phyloP scores from a whole-genome alignment of 2,113 vertebrate genomes.

The Caloenas nicobarica region DNA sequence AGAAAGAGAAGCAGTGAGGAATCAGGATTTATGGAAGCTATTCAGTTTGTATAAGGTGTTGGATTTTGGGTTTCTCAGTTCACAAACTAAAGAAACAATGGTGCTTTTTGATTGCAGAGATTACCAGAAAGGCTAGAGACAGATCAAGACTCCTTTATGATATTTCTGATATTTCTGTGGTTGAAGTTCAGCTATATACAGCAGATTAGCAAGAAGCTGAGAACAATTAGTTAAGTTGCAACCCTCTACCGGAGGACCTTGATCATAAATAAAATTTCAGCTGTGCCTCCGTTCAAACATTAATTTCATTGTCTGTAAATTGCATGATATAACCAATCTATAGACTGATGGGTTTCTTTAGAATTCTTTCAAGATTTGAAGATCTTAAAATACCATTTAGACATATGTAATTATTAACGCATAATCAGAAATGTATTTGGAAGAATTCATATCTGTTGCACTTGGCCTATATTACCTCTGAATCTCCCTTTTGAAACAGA shows the following conservation, averaged over 20 bases:
- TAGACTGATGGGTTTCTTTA: not conserved
- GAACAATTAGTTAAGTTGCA: not conserved
- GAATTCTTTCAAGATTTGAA: not conserved
- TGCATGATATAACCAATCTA: not conserved
- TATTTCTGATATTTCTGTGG: not conserved
- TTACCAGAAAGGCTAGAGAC: not conserved
- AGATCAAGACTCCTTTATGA: not conserved
- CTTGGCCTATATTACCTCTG: not conserved
- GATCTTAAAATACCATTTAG: not conserved
- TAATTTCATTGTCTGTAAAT: not conserved
- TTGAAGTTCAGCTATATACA: not conserved
- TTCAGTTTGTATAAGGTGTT: not conserved
- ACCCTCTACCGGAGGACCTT: not conserved
- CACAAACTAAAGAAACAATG: not conserved
- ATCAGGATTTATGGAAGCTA: not conserved
- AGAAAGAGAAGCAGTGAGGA: not conserved
- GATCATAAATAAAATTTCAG: not conserved
- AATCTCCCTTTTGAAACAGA: not conserved
- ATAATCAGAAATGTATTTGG: not conserved
- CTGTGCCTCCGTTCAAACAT: not conserved
- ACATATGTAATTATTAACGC: not conserved
- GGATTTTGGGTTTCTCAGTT: not conserved
- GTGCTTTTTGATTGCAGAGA: not conserved
- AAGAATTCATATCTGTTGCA: not conserved
- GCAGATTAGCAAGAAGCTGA: not conserved